A percentile compares a stretch with the other conserved stretches of the same genome.
Conservation (phyloP, 2,113 vertebrate species). For the Pipra filicauda region DNA sequence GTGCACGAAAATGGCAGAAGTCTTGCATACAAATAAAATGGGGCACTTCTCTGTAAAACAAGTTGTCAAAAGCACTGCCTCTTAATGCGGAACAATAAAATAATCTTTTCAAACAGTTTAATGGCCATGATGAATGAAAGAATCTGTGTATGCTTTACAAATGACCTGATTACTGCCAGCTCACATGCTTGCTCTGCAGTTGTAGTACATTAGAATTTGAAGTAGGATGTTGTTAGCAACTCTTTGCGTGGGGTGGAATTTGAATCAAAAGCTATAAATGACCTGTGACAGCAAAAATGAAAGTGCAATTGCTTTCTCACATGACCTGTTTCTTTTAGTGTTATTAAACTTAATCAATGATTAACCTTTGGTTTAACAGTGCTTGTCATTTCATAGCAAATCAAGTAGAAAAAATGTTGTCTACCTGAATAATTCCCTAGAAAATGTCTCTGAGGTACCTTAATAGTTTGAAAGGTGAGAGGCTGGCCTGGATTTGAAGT, state of each 20-base stretch:
- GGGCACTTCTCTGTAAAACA: not conserved
- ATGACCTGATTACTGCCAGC: constrained; percentile 51
- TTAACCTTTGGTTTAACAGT: constrained; percentile 67
- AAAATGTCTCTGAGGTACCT: constrained; percentile 34
- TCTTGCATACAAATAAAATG: not conserved
- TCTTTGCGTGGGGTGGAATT: constrained; percentile 70
- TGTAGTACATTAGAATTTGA: constrained; percentile 68
- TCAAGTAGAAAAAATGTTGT: constrained; percentile 69
- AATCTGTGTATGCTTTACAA: constrained; percentile 53
- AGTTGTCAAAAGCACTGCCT: constrained; percentile 20
- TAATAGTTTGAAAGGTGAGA: constrained; percentile 45
- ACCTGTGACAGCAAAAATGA: constrained; percentile 65
- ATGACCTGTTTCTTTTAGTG: constrained; percentile 64
- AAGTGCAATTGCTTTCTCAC: constrained; percentile 66
- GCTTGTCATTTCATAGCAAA: constrained; percentile 65
- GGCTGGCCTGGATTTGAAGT: constrained; percentile 16
- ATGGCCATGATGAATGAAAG: constrained; percentile 51
- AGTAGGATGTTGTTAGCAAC: constrained; percentile 74
- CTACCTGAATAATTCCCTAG: constrained; percentile 63
- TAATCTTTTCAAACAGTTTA: constrained; percentile 41
- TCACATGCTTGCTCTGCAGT: constrained; percentile 56
- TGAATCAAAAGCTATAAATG: constrained; percentile 66
- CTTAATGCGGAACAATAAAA: constrained; percentile 14
- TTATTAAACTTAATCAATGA: constrained; percentile 69
- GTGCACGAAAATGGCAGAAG: not conserved